Evolutionary conservation across 2,113 vertebrate genomes (phyloP).

Genomic region (Uria aalge): DNA sequence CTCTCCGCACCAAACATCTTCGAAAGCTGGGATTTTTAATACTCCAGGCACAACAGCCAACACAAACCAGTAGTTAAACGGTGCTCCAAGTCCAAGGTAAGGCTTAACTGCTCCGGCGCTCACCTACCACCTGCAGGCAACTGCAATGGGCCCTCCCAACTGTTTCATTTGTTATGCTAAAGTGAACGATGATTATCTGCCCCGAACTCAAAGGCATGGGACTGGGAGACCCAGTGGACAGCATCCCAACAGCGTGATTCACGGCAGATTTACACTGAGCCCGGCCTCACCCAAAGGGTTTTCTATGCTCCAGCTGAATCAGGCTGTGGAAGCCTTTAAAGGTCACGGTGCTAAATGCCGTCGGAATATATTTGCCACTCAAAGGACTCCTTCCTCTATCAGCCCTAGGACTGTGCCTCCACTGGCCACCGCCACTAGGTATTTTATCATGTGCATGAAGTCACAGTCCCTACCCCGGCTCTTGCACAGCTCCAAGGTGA

Average conservation of each 20-base stretch:
- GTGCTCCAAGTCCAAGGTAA: neutral
- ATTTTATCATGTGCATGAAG: rapidly evolving
- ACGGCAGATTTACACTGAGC: neutral
- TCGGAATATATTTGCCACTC: rapidly evolving
- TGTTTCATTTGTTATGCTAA: rapidly evolving
- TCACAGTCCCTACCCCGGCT: neutral
- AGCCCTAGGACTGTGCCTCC: neutral
- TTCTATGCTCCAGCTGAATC: neutral
- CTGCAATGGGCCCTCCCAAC: neutral
- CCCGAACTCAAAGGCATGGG: neutral
- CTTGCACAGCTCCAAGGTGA: neutral
- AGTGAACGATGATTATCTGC: neutral
- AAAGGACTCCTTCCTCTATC: neutral
- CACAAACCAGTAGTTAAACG: neutral
- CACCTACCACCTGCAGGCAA: too few species aligned
- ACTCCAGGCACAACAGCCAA: neutral
- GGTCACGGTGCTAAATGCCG: neutral
- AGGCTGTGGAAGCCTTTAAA: neutral
- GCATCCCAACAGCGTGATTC: neutral
- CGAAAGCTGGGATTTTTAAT: neutral
- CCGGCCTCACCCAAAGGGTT: neutral
- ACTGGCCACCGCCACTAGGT: rapidly evolving
- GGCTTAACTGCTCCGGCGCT: neutral
- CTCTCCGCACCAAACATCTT: neutral
- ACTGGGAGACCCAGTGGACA: rapidly evolving